Conservation (phyloP, 1,140 invertebrate genomes). For the Pararge aegeria region DNA sequence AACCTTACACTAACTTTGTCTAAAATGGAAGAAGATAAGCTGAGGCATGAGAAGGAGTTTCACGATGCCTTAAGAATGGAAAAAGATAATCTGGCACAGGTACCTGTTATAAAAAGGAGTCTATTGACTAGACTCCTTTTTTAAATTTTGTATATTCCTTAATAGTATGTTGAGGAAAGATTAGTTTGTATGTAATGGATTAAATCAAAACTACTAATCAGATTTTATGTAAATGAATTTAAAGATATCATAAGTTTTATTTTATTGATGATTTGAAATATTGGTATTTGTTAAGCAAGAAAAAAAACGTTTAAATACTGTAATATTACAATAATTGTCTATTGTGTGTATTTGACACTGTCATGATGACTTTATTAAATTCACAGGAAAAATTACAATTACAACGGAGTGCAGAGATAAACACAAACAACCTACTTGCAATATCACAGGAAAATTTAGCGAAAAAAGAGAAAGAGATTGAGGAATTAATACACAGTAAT, state of each 20-base stretch:
- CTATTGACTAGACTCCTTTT: not conserved
- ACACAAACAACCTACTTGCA: slow-evolving; percentile 55
- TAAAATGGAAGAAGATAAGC: slow-evolving; percentile 80
- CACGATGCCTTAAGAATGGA: slow-evolving; percentile 60
- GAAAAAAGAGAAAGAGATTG: slow-evolving; percentile 78
- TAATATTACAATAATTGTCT: too few relatives aligned
- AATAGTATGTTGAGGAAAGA: too few relatives aligned
- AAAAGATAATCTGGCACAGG: slow-evolving; percentile 55
- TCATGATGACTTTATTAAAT: too few relatives aligned
- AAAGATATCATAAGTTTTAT: too few relatives aligned
- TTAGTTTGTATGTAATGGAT: too few relatives aligned
- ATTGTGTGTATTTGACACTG: too few relatives aligned
- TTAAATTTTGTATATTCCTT: too few relatives aligned
- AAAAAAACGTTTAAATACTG: too few relatives aligned
- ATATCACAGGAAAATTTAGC: slow-evolving; percentile 71
- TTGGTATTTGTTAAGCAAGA: too few relatives aligned
- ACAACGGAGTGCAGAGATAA: slow-evolving; percentile 62
- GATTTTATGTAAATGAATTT: too few relatives aligned
- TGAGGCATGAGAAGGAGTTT: slow-evolving; percentile 64
- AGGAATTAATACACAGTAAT: slow-evolving; percentile 56
- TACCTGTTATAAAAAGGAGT: slow-evolving; percentile 17
- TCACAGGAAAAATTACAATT: slow-evolving; percentile 64
- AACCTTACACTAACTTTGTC: slow-evolving; percentile 63
- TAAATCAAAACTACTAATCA: too few relatives aligned
- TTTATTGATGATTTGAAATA: too few relatives aligned